phyloP scores from a whole-genome alignment of 1,140 invertebrate genomes.

The Ruditapes philippinarum region DNA sequence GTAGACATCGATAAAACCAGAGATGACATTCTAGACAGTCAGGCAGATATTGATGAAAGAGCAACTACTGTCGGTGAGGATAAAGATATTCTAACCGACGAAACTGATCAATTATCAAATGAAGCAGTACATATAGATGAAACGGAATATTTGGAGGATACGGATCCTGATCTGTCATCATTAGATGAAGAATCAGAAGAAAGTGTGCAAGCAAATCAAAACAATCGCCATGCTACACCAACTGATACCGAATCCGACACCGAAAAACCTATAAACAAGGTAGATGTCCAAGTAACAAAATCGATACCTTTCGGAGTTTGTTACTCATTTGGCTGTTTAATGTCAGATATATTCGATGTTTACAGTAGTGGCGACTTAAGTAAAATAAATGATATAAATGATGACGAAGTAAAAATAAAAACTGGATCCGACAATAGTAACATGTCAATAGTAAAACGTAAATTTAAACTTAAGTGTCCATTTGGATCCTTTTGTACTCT shows the following conservation, averaged over 20 bases:
- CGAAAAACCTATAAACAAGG: background rate
- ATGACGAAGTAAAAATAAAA: background rate
- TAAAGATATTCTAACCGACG: background rate
- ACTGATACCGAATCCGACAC: background rate
- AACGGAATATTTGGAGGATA: constrained; percentile 46
- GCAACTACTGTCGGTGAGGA: background rate
- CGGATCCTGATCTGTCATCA: background rate
- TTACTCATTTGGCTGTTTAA: constrained; percentile 29
- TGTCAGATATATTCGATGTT: constrained; percentile 34
- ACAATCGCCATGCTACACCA: background rate
- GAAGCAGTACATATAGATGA: constrained; percentile 45
- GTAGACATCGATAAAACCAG: no score
- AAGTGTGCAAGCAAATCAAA: background rate
- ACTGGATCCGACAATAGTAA: background rate
- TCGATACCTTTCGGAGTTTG: constrained; percentile 35
- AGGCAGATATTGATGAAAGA: background rate
- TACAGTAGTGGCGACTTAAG: background rate
- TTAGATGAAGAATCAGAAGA: background rate
- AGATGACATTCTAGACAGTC: no score
- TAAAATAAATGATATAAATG: background rate
- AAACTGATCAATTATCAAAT: background rate
- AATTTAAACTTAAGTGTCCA: background rate
- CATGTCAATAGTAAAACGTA: background rate
- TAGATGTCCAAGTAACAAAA: background rate
- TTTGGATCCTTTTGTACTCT: background rate